A percentile compares a stretch with the other conserved stretches of the same genome.
Evolutionary conservation across 2,888 invertebrate species (phyloP).

Genomic region (Toxonevra muliebris): DNA sequence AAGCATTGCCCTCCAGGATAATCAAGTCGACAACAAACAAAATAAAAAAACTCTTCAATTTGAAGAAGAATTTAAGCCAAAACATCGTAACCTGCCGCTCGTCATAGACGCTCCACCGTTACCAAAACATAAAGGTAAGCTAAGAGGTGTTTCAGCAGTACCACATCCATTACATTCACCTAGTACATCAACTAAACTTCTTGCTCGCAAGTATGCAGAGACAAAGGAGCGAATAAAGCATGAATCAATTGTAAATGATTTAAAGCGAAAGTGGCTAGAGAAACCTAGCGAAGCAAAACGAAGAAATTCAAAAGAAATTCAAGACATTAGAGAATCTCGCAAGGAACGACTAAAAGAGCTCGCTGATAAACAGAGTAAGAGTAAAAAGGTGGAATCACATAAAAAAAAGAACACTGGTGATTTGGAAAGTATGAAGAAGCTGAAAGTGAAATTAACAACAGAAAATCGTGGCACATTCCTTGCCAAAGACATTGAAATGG

Average conservation of each 20-base stretch:
- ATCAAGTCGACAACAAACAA: too few species aligned
- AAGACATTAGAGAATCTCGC: conserved; percentile 48
- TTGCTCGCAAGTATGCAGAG: conserved; percentile 10
- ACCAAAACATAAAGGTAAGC: conserved; percentile 53
- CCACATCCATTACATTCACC: neutral
- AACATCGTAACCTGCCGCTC: conserved; percentile 41
- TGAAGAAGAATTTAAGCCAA: too few species aligned
- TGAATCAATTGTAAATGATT: conserved; percentile 35
- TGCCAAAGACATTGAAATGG: conserved; percentile 51
- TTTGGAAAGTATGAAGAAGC: conserved; percentile 38
- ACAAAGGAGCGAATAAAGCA: conserved; percentile 33
- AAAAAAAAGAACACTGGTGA: conserved; percentile 30
- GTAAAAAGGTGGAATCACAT: conserved; percentile 25
- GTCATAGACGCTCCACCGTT: conserved; percentile 55
- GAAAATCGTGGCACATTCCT: conserved; percentile 70
- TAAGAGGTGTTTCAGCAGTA: conserved; percentile 49
- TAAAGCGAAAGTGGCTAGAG: conserved; percentile 55
- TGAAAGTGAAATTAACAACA: conserved; percentile 66
- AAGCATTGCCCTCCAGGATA: too few species aligned
- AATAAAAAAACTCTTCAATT: too few species aligned
- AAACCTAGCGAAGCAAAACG: conserved; percentile 45
- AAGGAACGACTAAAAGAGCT: conserved; percentile 55
- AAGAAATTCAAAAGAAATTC: conserved; percentile 39
- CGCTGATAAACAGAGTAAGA: conserved; percentile 41
- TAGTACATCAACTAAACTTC: neutral